A percentile compares a stretch with the other conserved stretches of the same genome.
These are phyloP conservation scores for Perodicticus potto DNA, from an alignment of 2,797 vertebrate species.

Conservation along the genomic window DNA sequence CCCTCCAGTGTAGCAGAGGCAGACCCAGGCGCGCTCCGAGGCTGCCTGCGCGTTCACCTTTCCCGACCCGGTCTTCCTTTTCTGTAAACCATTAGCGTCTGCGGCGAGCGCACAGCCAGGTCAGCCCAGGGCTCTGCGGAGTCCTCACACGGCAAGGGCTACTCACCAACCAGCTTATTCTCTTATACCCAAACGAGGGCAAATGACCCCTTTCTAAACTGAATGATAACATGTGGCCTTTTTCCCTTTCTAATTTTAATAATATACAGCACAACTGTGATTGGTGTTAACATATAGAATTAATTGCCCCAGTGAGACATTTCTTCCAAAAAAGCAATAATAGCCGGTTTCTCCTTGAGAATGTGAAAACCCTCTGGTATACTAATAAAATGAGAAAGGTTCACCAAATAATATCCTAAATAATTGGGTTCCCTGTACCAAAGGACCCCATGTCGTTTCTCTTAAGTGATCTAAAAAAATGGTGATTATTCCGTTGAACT, in stretches of 20 bases:
- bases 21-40: conserved; percentile 39
- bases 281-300: conserved; percentile 87
- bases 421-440: conserved; percentile 87
- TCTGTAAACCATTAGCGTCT: neutral
- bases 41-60: conserved; percentile 57
- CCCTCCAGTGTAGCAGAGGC: conserved; percentile 75
- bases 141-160: conserved; percentile 73
- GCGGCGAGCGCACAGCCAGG: neutral
- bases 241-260: conserved; percentile 78
- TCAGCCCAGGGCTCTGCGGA: conserved; percentile 69
- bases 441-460: conserved; percentile 89
- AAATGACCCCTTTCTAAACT: conserved; percentile 83
- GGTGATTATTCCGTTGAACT: conserved; percentile 88
- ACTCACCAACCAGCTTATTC: conserved; percentile 46
- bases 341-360: conserved; percentile 85
- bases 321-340: conserved; percentile 89
- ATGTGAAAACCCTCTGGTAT: conserved; percentile 88
- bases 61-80: neutral
- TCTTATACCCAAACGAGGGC: conserved; percentile 65
- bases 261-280: conserved; percentile 77
- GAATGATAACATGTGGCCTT: conserved; percentile 82
- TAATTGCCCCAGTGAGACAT: conserved; percentile 87
- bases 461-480: conserved; percentile 84
- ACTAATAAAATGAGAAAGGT: conserved; percentile 89
- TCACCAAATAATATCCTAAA: conserved; percentile 88